Base-by-base conservation (phyloP, 1,140 invertebrate genomes). In the Bombus difficillimus region DNA sequence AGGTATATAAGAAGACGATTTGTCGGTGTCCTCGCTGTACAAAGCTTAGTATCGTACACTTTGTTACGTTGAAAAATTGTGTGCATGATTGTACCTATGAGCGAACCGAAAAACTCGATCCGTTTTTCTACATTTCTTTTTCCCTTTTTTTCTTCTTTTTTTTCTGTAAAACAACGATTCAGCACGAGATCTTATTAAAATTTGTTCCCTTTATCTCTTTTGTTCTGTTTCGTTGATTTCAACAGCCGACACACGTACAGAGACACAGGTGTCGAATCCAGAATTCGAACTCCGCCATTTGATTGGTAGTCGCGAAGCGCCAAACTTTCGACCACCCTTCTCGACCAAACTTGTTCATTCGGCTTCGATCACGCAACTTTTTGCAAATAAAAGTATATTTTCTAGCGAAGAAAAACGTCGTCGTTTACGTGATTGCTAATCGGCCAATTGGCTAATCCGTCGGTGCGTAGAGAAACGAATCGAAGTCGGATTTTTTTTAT, bases 71-170 rank as follows among this genome's bases (percentile, higher is more conserved):
- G 84, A 69, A 93, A 87, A 86, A 92, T 90, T 92, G 92, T 93
- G 87, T 93, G 93, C 93, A 93, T 93, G 90, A 91, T 83, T 92
- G 92, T 93, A 91, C 86, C 64, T 73, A 77, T 76, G 88, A 89
- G 66, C 84, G 88, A 81, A 39, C 22, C 32, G 74, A 78, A 32
- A 76, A 81, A 74, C 47, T 41, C 57, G n/a, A 43, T 53, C 28
- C 74, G 64, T 32, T 37, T 37, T 10, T 34, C 41, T 71, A 32
- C n/a, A 0, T 18, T 25, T 47, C 53, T n/a, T 64, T n/a, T 73
- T 68, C 28, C 76, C 80, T 66, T n/a, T 82, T 41, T 43, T 34
- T 12, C n/a, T 43, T 59, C 34, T 75, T 39, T 47, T 66, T 34
- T 83, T 79, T 71, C 25, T 90, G 87, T 72, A 83, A 90, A 91